Base-by-base conservation (phyloP, 2,797 vertebrate genomes). In the Ammospiza maritima region DNA sequence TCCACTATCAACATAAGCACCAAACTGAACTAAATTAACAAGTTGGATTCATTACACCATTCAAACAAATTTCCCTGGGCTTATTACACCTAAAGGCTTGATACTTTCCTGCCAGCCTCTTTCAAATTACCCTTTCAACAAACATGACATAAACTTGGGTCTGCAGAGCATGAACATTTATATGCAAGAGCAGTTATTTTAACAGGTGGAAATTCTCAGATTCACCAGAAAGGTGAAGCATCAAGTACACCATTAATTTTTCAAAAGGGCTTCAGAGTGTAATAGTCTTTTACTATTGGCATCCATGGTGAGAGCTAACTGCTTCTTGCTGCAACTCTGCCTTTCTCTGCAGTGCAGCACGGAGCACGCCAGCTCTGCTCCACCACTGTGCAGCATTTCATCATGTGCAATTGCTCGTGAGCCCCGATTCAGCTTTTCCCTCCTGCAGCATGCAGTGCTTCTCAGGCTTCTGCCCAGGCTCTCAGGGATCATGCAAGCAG, bases 331-430 rank as follows among this genome's bases (percentile, higher is more conserved):
- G 74, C 77, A 79, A 48, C 74, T 85, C 44, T 74, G 84, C 36
- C 76, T 92, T 72, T 88, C 77, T 93, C 95, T 96, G 96, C 96
- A 97, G 95, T 91, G 95, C 96, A 95, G 94, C 4, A 36, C 70
- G 72, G 78, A 0, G 1, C 85, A 62, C 0, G 26, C 90, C 91
- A 93, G 91, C 88, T 89, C 88, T 5, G 16, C 72, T 93, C 88
- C 90, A 60, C 58, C 70, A 6, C 11, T 36, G 88, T 57, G 86
- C 92, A 95, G 92, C 71, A 78, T 95, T 96, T 92, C 61, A 47
- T 40, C 76, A 85, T 8, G 74, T 25, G n/a, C 80, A 32, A 19
- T 48, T 32, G 54, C 90, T 89, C 1, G 0, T 32, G 80, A 94
- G 80, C 58, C 86, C 88, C 80, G 7, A 54, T 57, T 85, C 95